Evolutionary conservation across 2,113 vertebrate genomes (phyloP).

Genomic region (Helogale parvula): DNA sequence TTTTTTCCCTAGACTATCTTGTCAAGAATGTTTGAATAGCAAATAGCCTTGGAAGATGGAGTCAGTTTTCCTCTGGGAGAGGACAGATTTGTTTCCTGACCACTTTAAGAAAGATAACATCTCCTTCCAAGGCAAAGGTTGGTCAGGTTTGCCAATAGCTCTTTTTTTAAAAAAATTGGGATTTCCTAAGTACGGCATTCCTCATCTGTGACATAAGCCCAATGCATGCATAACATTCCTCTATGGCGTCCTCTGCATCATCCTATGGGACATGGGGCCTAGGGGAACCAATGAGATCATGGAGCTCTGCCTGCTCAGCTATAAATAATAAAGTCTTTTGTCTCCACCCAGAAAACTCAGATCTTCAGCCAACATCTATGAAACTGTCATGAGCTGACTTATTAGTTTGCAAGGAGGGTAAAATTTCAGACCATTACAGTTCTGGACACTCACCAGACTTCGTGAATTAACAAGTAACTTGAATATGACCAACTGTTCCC

Average conservation of each 20-base stretch:
- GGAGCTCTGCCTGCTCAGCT: neutral
- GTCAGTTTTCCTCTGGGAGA: neutral
- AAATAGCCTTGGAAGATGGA: neutral
- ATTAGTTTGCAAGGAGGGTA: neutral
- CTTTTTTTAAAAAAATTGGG: neutral
- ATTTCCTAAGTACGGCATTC: neutral
- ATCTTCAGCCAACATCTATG: neutral
- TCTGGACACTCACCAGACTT: neutral
- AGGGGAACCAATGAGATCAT: neutral
- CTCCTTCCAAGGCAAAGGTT: neutral
- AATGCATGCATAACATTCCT: neutral
- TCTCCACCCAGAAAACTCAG: neutral
- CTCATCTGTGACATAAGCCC: neutral
- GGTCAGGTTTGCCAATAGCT: neutral
- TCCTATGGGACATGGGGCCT: neutral
- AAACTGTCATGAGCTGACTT: neutral
- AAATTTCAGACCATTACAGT: neutral
- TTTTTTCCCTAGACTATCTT: neutral
- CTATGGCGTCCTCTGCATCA: neutral
- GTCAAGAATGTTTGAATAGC: conserved; percentile 4
- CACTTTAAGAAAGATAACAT: neutral
- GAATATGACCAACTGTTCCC: neutral
- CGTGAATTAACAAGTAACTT: neutral
- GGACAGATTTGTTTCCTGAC: neutral
- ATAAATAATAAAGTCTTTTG: neutral